A percentile compares a stretch with the other conserved stretches of the same genome.
Evolutionary conservation across 2,797 vertebrate species (phyloP).

Genomic region (Spinus olivaceus): DNA sequence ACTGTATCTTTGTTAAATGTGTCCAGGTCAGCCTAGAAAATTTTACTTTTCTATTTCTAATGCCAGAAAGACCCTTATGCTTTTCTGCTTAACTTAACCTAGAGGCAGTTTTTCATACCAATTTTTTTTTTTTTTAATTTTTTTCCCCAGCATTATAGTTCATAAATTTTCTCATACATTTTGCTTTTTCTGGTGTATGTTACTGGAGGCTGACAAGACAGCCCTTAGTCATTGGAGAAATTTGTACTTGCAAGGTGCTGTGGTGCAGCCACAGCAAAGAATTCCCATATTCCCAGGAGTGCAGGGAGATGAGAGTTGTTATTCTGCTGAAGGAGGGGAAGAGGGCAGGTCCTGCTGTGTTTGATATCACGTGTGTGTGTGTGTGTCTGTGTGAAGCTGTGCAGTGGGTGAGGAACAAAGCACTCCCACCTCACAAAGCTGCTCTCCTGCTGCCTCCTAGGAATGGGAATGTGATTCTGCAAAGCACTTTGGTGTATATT

Average conservation of each 20-base stretch:
- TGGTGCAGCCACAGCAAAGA: neutral
- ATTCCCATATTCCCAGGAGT: neutral
- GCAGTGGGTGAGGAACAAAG: neutral
- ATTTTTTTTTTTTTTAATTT: neutral
- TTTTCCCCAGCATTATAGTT: neutral
- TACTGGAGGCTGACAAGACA: neutral
- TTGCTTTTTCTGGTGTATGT: neutral
- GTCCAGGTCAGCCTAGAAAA: neutral
- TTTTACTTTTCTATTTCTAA: neutral
- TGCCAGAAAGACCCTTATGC: neutral
- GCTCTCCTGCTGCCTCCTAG: neutral
- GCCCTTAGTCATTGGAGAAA: neutral
- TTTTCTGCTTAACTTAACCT: neutral
- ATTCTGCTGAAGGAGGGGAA: neutral
- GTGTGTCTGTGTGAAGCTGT: neutral
- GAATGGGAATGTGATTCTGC: neutral
- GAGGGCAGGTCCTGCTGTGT: neutral
- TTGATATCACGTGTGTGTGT: accelerated
- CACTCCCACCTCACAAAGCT: neutral
- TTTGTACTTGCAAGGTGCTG: neutral
- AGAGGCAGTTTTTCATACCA: neutral
- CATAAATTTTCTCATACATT: neutral
- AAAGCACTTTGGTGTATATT: neutral
- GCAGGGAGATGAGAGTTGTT: neutral
- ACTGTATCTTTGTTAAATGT: neutral